Conservation (phyloP, 2,797 vertebrate species). For the Melanotaenia trifasciata region DNA sequence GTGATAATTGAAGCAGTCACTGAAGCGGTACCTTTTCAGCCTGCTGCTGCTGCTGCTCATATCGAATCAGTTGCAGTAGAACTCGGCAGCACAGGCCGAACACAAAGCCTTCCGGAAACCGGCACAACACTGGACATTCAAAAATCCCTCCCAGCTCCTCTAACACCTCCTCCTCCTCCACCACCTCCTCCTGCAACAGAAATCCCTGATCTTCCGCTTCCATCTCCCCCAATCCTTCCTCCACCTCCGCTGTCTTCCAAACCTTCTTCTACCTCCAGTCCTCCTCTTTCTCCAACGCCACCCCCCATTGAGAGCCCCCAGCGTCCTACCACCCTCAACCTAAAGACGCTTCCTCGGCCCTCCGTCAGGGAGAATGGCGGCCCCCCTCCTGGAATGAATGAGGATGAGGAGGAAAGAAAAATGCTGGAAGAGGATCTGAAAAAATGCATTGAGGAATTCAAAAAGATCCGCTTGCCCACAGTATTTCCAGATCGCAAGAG, state of each 20-base stretch:
- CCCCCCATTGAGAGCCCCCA: slow-evolving; percentile 54
- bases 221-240: slow-evolving; percentile 45
- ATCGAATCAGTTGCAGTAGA: slow-evolving; percentile 16
- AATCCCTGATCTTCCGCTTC: slow-evolving; percentile 50
- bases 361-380: slow-evolving; percentile 75
- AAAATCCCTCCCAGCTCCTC: slow-evolving; percentile 18
- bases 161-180: slow-evolving; percentile 46
- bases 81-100: slow-evolving; percentile 12
- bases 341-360: slow-evolving; percentile 72
- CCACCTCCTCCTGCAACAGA: slow-evolving; percentile 32
- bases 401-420: slow-evolving; percentile 84
- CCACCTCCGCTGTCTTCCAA: slow-evolving; percentile 60
- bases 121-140: slow-evolving; percentile 10
- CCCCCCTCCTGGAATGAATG: slow-evolving; percentile 34
- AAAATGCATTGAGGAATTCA: slow-evolving; percentile 91
- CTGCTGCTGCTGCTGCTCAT: slow-evolving; percentile 3
- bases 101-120: slow-evolving; percentile 67
- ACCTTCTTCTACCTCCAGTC: slow-evolving; percentile 49
- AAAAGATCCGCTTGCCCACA: slow-evolving; percentile 87
- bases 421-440: slow-evolving; percentile 88
- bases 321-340: slow-evolving; percentile 73
- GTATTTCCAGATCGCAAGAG: slow-evolving; percentile 90
- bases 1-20: neutral
- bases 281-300: slow-evolving; percentile 34
- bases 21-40: slow-evolving; percentile 21